Evolutionary conservation across 2,888 invertebrate genomes (phyloP).

Genomic region (Synanthedon tipuliformis): DNA sequence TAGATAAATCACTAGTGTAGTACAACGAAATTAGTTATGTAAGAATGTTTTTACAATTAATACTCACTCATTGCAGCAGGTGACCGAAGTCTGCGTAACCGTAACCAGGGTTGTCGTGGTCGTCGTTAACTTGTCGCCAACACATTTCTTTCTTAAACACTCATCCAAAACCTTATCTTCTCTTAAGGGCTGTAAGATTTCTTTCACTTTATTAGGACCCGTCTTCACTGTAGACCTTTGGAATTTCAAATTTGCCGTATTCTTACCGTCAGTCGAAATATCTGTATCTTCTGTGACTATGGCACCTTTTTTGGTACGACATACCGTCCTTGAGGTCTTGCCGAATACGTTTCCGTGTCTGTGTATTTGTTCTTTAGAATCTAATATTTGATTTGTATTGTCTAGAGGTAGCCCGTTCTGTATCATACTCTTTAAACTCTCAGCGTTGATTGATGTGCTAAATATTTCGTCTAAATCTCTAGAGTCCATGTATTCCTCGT

Average conservation of each 20-base stretch:
- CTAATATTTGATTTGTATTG: slow-evolving; percentile 33
- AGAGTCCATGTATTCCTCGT: slow-evolving; percentile 46
- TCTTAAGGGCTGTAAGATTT: slow-evolving; percentile 43
- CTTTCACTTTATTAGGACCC: slow-evolving; percentile 50
- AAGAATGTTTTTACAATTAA: background rate
- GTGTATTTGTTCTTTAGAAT: slow-evolving; percentile 47
- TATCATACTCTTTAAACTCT: slow-evolving; percentile 52
- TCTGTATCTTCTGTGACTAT: slow-evolving; percentile 59
- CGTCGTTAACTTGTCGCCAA: slow-evolving; percentile 51
- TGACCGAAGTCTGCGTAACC: slow-evolving; percentile 55
- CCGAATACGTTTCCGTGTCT: slow-evolving; percentile 53
- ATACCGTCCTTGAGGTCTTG: slow-evolving; percentile 48
- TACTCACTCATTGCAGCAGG: slow-evolving; percentile 67
- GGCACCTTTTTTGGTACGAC: slow-evolving; percentile 52
- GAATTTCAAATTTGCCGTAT: slow-evolving; percentile 50
- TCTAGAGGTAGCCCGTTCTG: slow-evolving; percentile 55
- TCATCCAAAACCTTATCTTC: slow-evolving; percentile 46
- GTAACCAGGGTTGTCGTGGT: slow-evolving; percentile 59
- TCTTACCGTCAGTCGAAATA: slow-evolving; percentile 52
- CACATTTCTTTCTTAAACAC: slow-evolving; percentile 47
- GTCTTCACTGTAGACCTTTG: slow-evolving; percentile 53
- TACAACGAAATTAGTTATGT: background rate
- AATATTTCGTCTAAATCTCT: slow-evolving; percentile 52
- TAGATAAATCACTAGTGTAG: too few species aligned
- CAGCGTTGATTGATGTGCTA: slow-evolving; percentile 35